Conservation (phyloP, 37 sponge, comb jelly and placozoan species). For the Diacarnus erythraeanus region DNA sequence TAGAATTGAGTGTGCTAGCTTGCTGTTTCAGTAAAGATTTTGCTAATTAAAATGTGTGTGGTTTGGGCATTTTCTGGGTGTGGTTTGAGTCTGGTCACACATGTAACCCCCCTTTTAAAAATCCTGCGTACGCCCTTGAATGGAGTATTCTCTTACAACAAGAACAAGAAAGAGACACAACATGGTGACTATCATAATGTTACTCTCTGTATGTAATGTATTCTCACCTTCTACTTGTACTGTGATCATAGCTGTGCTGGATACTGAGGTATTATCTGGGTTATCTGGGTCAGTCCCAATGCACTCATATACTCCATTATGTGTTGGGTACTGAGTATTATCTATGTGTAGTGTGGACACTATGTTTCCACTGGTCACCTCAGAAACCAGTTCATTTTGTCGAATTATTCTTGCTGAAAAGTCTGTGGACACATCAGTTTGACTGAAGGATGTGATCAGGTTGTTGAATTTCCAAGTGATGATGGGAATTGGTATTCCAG, state of each 20-base stretch:
- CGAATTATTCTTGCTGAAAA: too few species aligned
- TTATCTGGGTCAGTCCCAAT: background rate
- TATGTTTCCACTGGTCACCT: background rate
- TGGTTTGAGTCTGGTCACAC: too few species aligned
- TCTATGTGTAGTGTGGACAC: slow-evolving; percentile 12
- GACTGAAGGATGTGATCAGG: background rate
- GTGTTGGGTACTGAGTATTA: slow-evolving; percentile 21
- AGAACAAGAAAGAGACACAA: too few species aligned
- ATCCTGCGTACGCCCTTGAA: too few species aligned
- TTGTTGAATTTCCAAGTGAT: slow-evolving; percentile 35
- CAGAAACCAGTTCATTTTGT: too few species aligned
- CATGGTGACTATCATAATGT: background rate
- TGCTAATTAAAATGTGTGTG: too few species aligned
- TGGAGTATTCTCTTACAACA: too few species aligned
- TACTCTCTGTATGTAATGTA: too few species aligned
- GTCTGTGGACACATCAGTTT: background rate
- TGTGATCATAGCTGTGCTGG: slow-evolving; percentile 33
- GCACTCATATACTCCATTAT: slow-evolving; percentile 40
- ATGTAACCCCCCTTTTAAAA: too few species aligned
- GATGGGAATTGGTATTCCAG: slow-evolving; percentile 41
- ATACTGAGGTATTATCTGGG: background rate
- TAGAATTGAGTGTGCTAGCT: too few species aligned
- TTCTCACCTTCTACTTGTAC: slow-evolving; percentile 48
- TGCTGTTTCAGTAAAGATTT: too few species aligned
- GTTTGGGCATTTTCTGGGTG: too few species aligned